Base-by-base conservation (phyloP, 2,113 vertebrate genomes). In the Sylvilagus bachmani region DNA sequence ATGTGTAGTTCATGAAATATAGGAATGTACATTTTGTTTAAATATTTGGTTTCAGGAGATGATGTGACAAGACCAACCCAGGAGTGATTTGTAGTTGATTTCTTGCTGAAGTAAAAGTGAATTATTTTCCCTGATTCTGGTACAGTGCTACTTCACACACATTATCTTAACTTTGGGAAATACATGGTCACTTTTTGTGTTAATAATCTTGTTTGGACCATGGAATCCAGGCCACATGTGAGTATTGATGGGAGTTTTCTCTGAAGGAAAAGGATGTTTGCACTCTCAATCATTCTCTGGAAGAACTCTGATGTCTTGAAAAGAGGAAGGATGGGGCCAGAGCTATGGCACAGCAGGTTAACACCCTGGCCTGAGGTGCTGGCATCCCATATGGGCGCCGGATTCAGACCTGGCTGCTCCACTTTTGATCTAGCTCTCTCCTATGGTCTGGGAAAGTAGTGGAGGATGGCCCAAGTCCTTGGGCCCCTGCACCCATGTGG, bases 121-220 rank as follows among this genome's bases (percentile, higher is more conserved):
- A 84, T 51, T 24, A 71, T 31, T 79, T 83, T 22, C 16, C 51
- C 27, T 82, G 22, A 27, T 53, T 73, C 69, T 44, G 64, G 29
- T 25, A 73, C 36, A 89, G 4, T 33, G 33, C 9, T 80, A 55
- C 19, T 38, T 89, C 74, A 36, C 5, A 75, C 8, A 49, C 0
- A 44, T 91, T n/a, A 49, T 86, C 33, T 19, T 79, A 7, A 89
- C 58, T 89, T 89, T 64, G 69, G 64, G 58, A 82, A 86, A 80
- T 36, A 25, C 11, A 21, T 5, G 25, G 6, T 21, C 36, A 94
- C 17, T 24, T 61, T 13, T 78, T 61, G 25, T n/a, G 44, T 77
- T 33, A 10, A 71, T 33, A 10, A 71, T 8, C 10, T 58, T 84
- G 22, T 66, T 61, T 78, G 31, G 64, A 8, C 36, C 38, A 6